Evolutionary conservation across 2,888 invertebrate genomes (phyloP), one percentile per base, ranked within the genome.

Genomic region (Lissocephala sabroskyi): DNA sequence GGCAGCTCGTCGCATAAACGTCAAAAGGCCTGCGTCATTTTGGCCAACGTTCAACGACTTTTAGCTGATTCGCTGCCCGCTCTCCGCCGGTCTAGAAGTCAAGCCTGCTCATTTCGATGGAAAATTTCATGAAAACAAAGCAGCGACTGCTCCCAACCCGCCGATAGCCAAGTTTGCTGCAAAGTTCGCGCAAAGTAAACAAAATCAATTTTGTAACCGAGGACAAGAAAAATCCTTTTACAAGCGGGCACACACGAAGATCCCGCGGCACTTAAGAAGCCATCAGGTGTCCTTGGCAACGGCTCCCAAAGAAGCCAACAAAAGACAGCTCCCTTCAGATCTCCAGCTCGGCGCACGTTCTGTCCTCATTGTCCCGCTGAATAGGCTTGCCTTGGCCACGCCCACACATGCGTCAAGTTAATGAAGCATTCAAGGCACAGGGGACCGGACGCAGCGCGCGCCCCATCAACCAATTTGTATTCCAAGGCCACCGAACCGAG

Each of bases 91-190:
- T 35, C 18, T 16, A 57, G 48, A 56, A 63, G 67, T 59, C 62
- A 63, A 64, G 64, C 54, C 73, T 67, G 73, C 62, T 75, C 59
- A 68, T 67, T 68, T 71, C 52, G 56, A 41, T 68, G 73, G 76
- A 71, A 63, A 63, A 52, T 49, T 51, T 47, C 33, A 47, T 49
- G 36, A 62, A 52, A 65, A 74, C 66, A 71, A 61, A 52, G 47
- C 53, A 44, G n/a, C n/a, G n/a, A n/a, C n/a, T n/a, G n/a, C n/a
- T n/a, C n/a, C 56, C 41, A 32, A 44, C 36, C 41, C 17, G 49
- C 3, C 30, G 3, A 7, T 7, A 30, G 30, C 10, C 6, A n/a
- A 10, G 30, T 30, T 7, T 7, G 30, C 17, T 35, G 14, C 18
- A 14, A 10, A 18, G 23, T 41, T 17, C 33, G 30, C 13, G 26